Percentiles rank a stretch among this genome's conserved stretches.
These are phyloP conservation scores for Zaprionus africanus DNA, from an alignment of 1,140 invertebrate genomes.

Conservation along the genomic window DNA sequence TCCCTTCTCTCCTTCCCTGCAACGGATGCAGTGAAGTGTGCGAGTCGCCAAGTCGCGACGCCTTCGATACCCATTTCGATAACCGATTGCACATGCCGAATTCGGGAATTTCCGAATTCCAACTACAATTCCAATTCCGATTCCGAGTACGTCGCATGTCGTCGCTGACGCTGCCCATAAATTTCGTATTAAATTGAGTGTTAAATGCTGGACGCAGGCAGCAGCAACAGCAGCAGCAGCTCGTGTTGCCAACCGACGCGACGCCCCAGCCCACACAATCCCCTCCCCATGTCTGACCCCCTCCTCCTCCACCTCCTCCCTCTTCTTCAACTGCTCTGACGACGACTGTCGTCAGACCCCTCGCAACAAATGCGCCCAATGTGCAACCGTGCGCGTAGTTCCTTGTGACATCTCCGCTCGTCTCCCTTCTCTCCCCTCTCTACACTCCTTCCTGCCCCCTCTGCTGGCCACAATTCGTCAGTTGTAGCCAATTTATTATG, in stretches of 20 bases:
- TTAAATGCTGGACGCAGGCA: constrained; percentile 75
- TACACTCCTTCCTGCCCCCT: not conserved
- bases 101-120: constrained; percentile 9
- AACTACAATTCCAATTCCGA: constrained; percentile 34
- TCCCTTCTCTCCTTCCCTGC: not conserved
- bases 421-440: not conserved
- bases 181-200: constrained; percentile 83
- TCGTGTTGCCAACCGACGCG: constrained; percentile 6
- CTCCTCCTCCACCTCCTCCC: constrained; percentile 5
- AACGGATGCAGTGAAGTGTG: constrained; percentile 62
- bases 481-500: constrained; percentile 79
- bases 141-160: constrained; percentile 59
- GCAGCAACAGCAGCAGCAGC: constrained; percentile 35
- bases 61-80: constrained; percentile 17
- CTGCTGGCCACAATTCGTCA: constrained; percentile 72
- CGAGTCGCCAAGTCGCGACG: constrained; percentile 22
- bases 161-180: constrained; percentile 77
- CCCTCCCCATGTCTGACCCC: not conserved
- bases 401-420: constrained; percentile 22
- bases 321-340: not conserved
- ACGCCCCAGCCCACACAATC: not conserved
- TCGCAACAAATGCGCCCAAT: constrained; percentile 52
- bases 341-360: constrained; percentile 5
- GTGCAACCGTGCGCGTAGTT: constrained; percentile 73
- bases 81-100: constrained; percentile 16